Conservation (phyloP, 2,888 invertebrate species). For the Didymodactylos carnosus region DNA sequence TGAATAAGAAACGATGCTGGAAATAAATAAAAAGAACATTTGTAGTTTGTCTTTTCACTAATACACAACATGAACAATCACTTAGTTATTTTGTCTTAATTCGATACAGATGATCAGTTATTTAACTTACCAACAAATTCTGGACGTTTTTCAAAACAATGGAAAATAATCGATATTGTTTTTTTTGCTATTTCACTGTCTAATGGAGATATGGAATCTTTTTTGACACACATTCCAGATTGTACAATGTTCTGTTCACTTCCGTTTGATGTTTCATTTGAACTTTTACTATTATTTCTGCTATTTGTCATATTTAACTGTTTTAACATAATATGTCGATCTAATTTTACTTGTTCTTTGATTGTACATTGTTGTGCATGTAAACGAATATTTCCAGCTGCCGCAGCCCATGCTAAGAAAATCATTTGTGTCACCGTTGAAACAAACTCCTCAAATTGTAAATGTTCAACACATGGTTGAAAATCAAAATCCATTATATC, state of each 20-base stretch:
- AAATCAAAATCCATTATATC: background rate
- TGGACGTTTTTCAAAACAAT: conserved; percentile 33
- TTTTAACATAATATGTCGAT: background rate
- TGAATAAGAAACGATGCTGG: conserved; percentile 34
- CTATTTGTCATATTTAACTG: background rate
- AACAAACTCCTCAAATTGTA: conserved; percentile 15
- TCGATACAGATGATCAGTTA: too few relatives aligned
- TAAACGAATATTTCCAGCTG: conserved; percentile 35
- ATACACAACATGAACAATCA: too few relatives aligned
- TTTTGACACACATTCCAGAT: conserved; percentile 33
- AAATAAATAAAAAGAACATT: conserved; percentile 16
- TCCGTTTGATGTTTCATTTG: background rate
- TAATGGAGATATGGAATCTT: conserved; percentile 27
- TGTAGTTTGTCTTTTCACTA: background rate
- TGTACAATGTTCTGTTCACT: conserved; percentile 29
- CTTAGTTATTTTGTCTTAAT: too few relatives aligned
- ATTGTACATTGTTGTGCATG: conserved; percentile 14
- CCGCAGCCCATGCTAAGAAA: conserved; percentile 37
- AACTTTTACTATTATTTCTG: background rate
- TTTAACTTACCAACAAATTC: conserved; percentile 28
- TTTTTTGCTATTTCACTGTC: conserved; percentile 35
- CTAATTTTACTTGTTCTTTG: background rate
- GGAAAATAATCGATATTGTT: conserved; percentile 35
- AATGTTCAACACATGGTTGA: background rate
- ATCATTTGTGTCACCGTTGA: conserved; percentile 30